Evolutionary conservation across 2,113 vertebrate species (phyloP).

Genomic region (Rousettus leschenaultii): DNA sequence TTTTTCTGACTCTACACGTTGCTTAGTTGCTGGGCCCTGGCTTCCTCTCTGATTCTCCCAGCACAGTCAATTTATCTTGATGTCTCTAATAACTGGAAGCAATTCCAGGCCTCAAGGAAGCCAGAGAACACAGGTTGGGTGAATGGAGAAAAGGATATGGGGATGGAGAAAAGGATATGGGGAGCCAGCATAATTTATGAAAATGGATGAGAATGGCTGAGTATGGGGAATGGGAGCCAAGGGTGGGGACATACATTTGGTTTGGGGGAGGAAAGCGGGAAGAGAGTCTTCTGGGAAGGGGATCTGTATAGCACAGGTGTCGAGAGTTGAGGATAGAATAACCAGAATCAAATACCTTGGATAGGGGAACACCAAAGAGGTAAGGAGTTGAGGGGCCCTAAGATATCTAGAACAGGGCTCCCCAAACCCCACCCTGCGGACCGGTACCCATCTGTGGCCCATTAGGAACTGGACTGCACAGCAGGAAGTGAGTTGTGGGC

Average conservation of each 20-base stretch:
- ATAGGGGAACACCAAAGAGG: not conserved
- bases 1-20: constrained; percentile 16
- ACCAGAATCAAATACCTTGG: not conserved
- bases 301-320: not conserved
- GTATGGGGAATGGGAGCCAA: not conserved
- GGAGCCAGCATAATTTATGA: constrained; percentile 1
- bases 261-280: not conserved
- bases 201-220: not conserved
- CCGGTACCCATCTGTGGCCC: no score
- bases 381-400: not conserved
- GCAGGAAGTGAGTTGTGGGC: no score
- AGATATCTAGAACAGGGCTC: not conserved
- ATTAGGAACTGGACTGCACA: no score
- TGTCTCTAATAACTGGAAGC: not conserved
- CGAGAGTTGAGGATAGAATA: not conserved
- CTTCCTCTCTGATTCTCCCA: constrained; percentile 36
- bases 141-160: not conserved
- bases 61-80: not conserved
- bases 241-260: not conserved
- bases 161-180: not conserved
- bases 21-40: constrained; percentile 6
- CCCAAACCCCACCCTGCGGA: no score
- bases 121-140: not conserved
- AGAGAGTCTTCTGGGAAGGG: not conserved
- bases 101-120: not conserved